Base-by-base conservation (phyloP, 2,797 vertebrate genomes). In the Rhinella marina region DNA sequence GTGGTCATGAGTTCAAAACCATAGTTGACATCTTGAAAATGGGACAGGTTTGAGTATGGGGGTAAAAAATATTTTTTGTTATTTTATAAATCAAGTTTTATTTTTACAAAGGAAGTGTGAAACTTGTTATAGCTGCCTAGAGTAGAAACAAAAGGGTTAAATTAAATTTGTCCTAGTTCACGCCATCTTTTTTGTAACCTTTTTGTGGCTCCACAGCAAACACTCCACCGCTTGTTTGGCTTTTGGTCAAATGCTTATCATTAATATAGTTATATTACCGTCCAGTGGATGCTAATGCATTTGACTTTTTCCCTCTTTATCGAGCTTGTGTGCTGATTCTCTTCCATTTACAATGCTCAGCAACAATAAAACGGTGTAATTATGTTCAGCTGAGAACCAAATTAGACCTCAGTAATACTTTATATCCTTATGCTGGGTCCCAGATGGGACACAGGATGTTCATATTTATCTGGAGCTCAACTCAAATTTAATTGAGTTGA, bases 391-490 rank as follows among this genome's bases (percentile, higher is more conserved):
- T 56, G 85, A 72, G 85, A 81, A 81, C 62, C 9, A 81, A 41
- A 70, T 59, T 72, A 86, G 85, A 81, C 52, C 64, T 86, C 64
- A 59, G 80, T 21, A 86, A 54, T 81, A 72, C 77, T 78, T 85
- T 76, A 50, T 50, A 78, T 85, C 59, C 84, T 64, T 32, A 50
- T 32, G 50, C 61, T 86, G 76, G 62, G n/a, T 29, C 50, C 32
- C 75, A 86, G 75, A 77, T 85, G 73, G 73, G 27, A n/a, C 32
- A 54, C 75, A 16, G 64, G 57, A 79, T 27, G 75, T 50, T 86
- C 23, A n/a, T 84, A 41, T 70, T 84, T 73, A 84, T 72, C 82
- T 72, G 54, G 50, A 83, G 68, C 81, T 83, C 56, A 72, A 83
- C 52, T 66, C 68, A n/a, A 76, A 85, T 50, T 64, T 77, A 85